These are phyloP conservation scores for Apogon talboti DNA, from an alignment of 2,797 vertebrate genomes.

Conservation along the genomic window DNA sequence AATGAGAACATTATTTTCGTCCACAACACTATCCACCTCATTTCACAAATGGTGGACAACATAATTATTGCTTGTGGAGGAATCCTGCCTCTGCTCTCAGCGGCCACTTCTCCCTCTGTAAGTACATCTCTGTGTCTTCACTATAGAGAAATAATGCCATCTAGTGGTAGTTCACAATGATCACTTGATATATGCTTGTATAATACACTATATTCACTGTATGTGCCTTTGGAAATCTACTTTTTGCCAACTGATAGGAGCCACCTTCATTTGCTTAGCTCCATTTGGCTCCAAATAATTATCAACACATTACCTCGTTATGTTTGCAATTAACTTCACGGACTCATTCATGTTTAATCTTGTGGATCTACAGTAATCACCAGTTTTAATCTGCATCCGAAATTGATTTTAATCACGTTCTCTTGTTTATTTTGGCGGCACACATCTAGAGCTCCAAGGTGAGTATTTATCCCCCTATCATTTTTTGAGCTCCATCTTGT, in stretches of 20 bases:
- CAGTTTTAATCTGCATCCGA: constrained; percentile 32
- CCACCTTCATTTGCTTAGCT: constrained; percentile 31
- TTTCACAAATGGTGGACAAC: constrained; percentile 99
- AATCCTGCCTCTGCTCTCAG: constrained; percentile 93
- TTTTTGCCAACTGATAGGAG: constrained; percentile 28
- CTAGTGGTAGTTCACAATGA: constrained; percentile 59
- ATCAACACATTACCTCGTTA: constrained; percentile 17
- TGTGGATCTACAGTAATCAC: constrained; percentile 12
- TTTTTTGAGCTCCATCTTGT: constrained; percentile 67
- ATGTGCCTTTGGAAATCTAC: constrained; percentile 21
- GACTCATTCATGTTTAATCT: constrained; percentile 19
- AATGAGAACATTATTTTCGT: constrained; percentile 99
- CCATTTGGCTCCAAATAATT: constrained; percentile 29
- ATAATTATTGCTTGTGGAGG: constrained; percentile 95
- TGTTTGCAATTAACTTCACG: constrained; percentile 35
- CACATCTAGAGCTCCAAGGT: constrained; percentile 89
- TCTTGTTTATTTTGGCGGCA: constrained; percentile 82
- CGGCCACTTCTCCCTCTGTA: constrained; percentile 88
- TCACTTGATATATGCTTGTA: not conserved
- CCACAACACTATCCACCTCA: constrained; percentile 99
- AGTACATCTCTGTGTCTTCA: constrained; percentile 46
- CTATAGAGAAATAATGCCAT: constrained; percentile 57
- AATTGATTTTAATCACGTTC: constrained; percentile 86
- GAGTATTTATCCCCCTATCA: constrained; percentile 84
- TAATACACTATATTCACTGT: not conserved